Evolutionary conservation across 2,797 vertebrate genomes (phyloP), one percentile per base, ranked within the genome.

Genomic region (Microchirus variegatus): DNA sequence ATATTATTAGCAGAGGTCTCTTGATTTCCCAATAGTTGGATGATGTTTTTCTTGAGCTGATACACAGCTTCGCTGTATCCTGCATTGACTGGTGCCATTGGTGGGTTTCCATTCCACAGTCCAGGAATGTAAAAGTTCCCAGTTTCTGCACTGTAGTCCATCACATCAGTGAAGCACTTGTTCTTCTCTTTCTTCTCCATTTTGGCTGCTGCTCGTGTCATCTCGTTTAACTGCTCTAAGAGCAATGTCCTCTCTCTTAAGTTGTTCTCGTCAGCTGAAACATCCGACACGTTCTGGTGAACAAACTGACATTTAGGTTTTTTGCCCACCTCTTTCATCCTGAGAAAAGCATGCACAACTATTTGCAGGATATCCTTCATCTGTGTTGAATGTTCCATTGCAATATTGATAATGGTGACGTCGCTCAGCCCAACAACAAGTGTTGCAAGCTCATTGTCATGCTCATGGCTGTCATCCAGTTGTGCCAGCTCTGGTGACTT

Each of bases 51-150:
- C 77, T 94, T 94, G 36, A 95, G 61, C 1, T 93, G 91, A 50
- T 89, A 91, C 3, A 93, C 90, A 54, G 85, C 47, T 48, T 94
- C 93, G 0, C 92, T 93, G 77, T 95, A 95, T 0, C 91, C 93
- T 68, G 77, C 62, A 67, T 92, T 95, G 38, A 93, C 91, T 7
- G 93, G 75, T 2, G 94, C 94, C 94, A 94, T 95, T 45, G 94
- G 93, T 35, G 93, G 94, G 11, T 78, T 91, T 15, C 94, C 94
- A 3, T 93, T 91, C 94, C 94, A 95, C 10, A 95, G 85, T 52
- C 91, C 90, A 43, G 94, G 93, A 56, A 95, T 90, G 62, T 94
- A 93, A 81, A 90, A 93, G 46, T 91, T 89, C 1, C 91, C 89
- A 22, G 79, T 94, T 55, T 94, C 90, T 58, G 84, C 72, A 52